These are phyloP conservation scores for Pyrocoelia pectoralis DNA, from an alignment of 2,888 invertebrate species.

Conservation along the genomic window DNA sequence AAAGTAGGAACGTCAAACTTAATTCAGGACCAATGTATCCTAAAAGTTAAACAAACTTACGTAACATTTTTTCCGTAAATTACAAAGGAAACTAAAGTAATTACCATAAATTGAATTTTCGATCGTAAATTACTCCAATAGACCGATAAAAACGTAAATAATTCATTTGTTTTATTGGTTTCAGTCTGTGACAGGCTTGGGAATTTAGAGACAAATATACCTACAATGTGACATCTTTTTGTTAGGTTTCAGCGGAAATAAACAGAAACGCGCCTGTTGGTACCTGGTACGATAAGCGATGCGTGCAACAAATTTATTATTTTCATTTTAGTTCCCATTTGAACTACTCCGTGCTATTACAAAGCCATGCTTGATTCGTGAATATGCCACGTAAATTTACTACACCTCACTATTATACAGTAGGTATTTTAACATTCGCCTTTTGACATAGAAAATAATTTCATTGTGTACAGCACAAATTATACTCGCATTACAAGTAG, in stretches of 20 bases:
- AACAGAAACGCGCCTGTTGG: slow-evolving; percentile 6
- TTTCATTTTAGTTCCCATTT: slow-evolving; percentile 1
- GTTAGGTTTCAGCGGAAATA: slow-evolving; percentile 10
- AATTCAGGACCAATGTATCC: too few relatives aligned
- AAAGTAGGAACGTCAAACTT: too few relatives aligned
- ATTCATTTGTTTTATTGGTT: slow-evolving; percentile 26
- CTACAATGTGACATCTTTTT: slow-evolving; percentile 11
- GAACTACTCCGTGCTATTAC: not conserved
- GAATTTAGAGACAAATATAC: slow-evolving; percentile 5
- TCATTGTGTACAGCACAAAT: too few relatives aligned
- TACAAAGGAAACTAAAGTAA: not conserved
- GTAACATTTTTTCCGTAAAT: not conserved
- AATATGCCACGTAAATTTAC: too few relatives aligned
- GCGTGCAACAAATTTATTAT: slow-evolving; percentile 11
- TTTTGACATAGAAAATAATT: too few relatives aligned
- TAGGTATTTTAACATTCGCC: too few relatives aligned
- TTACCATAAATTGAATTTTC: not conserved
- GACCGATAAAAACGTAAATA: slow-evolving; percentile 9
- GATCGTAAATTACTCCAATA: not conserved
- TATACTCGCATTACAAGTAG: too few relatives aligned
- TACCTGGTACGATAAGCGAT: slow-evolving; percentile 2
- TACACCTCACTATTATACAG: too few relatives aligned
- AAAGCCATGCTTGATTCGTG: too few relatives aligned
- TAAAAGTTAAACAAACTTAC: too few relatives aligned
- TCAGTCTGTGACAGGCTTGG: slow-evolving; percentile 25